Evolutionary conservation across 1,140 invertebrate species (phyloP), one percentile per base, ranked within the genome.

Genomic region (Ceratina calcarata): DNA sequence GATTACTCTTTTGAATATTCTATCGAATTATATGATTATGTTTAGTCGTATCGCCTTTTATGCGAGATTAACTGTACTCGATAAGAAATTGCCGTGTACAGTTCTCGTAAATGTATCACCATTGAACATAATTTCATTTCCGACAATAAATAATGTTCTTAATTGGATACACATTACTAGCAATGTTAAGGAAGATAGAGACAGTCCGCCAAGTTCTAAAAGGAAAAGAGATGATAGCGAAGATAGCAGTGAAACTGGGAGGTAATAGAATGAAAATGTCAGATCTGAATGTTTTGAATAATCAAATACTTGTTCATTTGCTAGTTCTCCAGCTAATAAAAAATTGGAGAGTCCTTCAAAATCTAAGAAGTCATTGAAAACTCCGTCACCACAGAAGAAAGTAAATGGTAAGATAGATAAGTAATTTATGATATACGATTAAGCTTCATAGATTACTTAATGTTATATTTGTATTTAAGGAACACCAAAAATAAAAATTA

Each of bases 81-180:
- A 73, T 57, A 20, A 84, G 12, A 32, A 24, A 37, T 27, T 32
- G 55, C 68, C 58, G 55, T 60, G 45, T 68, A 16, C 61, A 3
- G 15, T 76, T 37, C 62, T 65, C 37, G 15, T 74, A 27, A 53
- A 18, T 37, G 64, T 70, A 32, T 37, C 60, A 6, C 45, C 45
- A 13, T 7, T 61, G 3, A 62, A 49, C 22, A 57, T 27, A 61
- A 6, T 61, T 84, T 24, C 1, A 57, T 69, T 16, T 58, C 22
- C 66, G 12, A 64, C 72, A 32, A 1, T 82, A 79, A 86, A 78
- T 70, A 58, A 71, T 82, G 13, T 84, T 84, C 75, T 81, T 86
- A 87, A 90, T 85, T 70, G 69, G 53, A 78, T 87, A 70, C 74
- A 80, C 84, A 45, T 82, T 69, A 81, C 70, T 64, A 88, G 70